Evolutionary conservation across 2,888 invertebrate species (phyloP), one percentile per base, ranked within the genome.

Genomic region (Zygogramma bicolorata): DNA sequence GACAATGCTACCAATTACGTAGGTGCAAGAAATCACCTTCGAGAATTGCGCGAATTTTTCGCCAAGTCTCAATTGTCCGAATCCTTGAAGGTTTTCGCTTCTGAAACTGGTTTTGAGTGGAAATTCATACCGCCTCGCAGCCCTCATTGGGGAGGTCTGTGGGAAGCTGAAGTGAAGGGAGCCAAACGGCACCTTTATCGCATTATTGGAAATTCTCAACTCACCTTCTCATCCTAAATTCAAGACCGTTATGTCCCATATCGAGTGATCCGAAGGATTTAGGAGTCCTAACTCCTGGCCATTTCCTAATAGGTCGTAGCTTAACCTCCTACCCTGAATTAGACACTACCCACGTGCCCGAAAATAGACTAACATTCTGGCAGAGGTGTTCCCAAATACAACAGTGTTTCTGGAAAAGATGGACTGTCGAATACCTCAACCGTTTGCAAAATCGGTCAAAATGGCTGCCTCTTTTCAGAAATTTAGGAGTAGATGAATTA

Each of bases 141-240:
- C 13, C 60, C 34, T n/a, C 61, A 68, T 65, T 68, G 66, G 18
- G 68, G 68, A 5, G 68, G 68, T 25, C 10, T 65, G 25, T 68
- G 68, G 68, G 68, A 68, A 42, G 61, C 68, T 10, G 65, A 38
- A 10, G 49, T 68, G 0, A 68, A 66, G 1, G 18, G 20, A 27
- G 31, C 42, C 22, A 66, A 66, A 20, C n/a, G 13, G 3, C 67
- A 66, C 42, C 22, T 66, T 15, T 61, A 31, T 61, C 25, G 67
- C 18, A 40, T 58, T 57, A 20, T 68, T 53, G 68, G 68, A 31
- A 34, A 68, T 42, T 40, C 62, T n/a, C 22, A 57, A 40, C 27
- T 71, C 20, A 71, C 71, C 1, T 68, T 42, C 34, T 46, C 42
- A 63, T 63, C 34, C 62, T 68, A 25, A 68, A 70, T 31, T 73